A percentile compares a stretch with the other conserved stretches of the same genome.
Evolutionary conservation across 2,797 vertebrate species (phyloP).

Genomic region (Gobionotothen gibberifrons): DNA sequence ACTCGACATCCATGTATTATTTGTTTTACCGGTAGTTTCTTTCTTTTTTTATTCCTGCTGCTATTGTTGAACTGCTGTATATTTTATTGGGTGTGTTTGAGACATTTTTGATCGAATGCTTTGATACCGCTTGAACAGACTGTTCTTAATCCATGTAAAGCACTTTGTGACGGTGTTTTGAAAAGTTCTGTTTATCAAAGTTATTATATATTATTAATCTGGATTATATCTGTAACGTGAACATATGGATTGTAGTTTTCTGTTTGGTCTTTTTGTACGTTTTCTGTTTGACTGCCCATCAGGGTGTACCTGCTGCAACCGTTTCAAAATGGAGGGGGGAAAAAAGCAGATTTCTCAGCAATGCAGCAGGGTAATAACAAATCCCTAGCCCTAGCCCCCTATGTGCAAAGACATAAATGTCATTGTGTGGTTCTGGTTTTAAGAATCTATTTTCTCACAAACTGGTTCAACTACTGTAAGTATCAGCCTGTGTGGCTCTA

Average conservation of each 20-base stretch:
- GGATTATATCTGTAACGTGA: background rate
- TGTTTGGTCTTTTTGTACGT: background rate
- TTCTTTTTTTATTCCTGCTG: too few species aligned
- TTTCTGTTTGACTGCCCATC: background rate
- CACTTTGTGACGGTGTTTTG: too few species aligned
- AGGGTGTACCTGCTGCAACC: background rate
- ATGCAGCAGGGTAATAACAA: background rate
- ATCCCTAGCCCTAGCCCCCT: background rate
- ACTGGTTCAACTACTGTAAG: background rate
- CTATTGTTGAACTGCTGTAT: too few species aligned
- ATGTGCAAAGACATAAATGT: background rate
- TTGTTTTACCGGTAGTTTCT: too few species aligned
- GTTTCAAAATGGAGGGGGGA: background rate
- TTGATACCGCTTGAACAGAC: too few species aligned
- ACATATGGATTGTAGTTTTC: background rate
- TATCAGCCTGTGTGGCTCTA: background rate
- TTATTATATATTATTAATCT: background rate
- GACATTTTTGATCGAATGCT: too few species aligned
- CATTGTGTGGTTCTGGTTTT: background rate
- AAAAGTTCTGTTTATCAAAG: too few species aligned
- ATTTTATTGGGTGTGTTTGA: too few species aligned
- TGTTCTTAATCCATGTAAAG: too few species aligned
- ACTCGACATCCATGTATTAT: too few species aligned
- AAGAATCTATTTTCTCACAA: background rate
- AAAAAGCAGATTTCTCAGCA: background rate